Percentiles rank a stretch among this genome's conserved stretches.
Evolutionary conservation across 2,797 vertebrate genomes (phyloP).

Genomic region (Etheostoma nigrum): DNA sequence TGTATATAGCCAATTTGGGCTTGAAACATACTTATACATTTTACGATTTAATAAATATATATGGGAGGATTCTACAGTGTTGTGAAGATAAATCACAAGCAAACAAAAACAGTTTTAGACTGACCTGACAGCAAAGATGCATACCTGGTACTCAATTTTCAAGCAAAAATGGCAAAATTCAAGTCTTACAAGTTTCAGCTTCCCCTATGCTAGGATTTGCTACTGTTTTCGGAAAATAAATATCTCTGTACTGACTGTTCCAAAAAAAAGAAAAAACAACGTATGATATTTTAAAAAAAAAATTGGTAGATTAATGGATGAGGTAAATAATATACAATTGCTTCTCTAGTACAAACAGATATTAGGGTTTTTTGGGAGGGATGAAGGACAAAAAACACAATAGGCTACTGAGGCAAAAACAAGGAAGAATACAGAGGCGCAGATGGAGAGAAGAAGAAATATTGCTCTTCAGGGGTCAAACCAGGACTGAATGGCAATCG

Average conservation of each 20-base stretch:
- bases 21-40: too few species aligned
- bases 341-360: not conserved
- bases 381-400: not conserved
- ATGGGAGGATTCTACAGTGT: too few species aligned
- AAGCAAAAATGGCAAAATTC: too few species aligned
- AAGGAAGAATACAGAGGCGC: slow-evolving; percentile 13
- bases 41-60: too few species aligned
- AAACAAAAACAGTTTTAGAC: too few species aligned
- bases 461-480: slow-evolving; percentile 37
- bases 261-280: not conserved
- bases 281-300: not conserved
- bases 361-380: not conserved
- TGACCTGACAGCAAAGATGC: too few species aligned
- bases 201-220: not conserved
- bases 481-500: slow-evolving; percentile 39
- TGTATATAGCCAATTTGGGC: too few species aligned
- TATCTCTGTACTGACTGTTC: not conserved
- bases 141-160: too few species aligned
- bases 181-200: not conserved
- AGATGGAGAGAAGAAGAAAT: slow-evolving; percentile 22
- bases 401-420: not conserved
- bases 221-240: not conserved
- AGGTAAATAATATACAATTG: not conserved
- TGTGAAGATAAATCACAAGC: too few species aligned
- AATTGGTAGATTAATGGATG: not conserved